These are phyloP conservation scores for Tangara arthus DNA, from an alignment of 2,797 vertebrate species.

Conservation along the genomic window DNA sequence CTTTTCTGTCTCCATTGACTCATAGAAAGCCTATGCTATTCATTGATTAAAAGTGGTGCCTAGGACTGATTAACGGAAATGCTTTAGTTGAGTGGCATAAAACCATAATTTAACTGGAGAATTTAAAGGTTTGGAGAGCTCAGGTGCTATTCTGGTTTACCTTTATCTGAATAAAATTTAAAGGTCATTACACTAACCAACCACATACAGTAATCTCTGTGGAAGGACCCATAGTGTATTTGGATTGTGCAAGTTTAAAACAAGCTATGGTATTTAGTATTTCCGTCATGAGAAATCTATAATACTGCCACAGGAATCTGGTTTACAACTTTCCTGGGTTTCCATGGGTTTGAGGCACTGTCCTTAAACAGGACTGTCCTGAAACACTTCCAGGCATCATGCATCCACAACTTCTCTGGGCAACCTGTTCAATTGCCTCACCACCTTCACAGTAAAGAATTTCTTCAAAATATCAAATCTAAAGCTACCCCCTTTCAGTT, in stretches of 20 bases:
- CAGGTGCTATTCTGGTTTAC: neutral
- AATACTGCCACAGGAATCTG: neutral
- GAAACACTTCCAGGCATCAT: neutral
- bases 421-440: neutral
- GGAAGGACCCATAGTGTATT: fast-evolving
- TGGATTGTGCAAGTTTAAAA: neutral
- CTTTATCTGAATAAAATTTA: neutral
- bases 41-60: neutral
- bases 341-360: neutral
- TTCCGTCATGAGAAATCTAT: neutral
- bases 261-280: neutral
- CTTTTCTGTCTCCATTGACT: neutral
- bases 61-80: neutral
- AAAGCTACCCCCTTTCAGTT: neutral
- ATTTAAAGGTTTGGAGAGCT: neutral
- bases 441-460: neutral
- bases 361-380: neutral
- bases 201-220: neutral
- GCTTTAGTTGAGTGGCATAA: neutral
- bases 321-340: neutral
- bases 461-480: neutral
- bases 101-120: neutral
- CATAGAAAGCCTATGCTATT: neutral
- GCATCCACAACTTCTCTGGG: neutral
- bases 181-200: neutral